Evolutionary conservation across 2,888 invertebrate species (phyloP), one percentile per base, ranked within the genome.

Genomic region (Cremastinae sp.): DNA sequence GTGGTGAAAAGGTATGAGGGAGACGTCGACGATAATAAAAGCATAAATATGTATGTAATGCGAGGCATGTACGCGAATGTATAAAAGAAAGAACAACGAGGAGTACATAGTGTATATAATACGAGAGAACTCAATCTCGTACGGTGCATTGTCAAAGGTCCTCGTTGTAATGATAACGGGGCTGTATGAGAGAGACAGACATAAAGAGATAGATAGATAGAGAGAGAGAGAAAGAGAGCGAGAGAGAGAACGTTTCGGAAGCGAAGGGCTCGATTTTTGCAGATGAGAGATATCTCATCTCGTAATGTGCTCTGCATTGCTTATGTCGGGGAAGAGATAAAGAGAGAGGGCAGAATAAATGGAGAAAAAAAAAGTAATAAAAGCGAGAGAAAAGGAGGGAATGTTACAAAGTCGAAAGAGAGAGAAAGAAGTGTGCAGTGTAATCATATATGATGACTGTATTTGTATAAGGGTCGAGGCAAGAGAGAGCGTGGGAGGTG

Each of bases 251-350:
- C 12, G 12, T 51, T 51, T 49, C 28, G 28, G 53, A 35, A 65
- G 55, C n/a, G 55, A 41, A 53, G 59, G 66, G 53, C 73, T 66
- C 59, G 73, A 73, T 73, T 72, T 79, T 65, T 72, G 59, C 68
- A 49, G 81, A 83, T 61, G 69, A 64, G 80, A 82, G 81, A 85
- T 86, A 85, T 85, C 81, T 86, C 85, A 85, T 86, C 83, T 85
- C 83, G 82, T 85, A 86, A 86, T 86, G 84, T 81, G 82, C 80
- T 73, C 39, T 62, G 64, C 80, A 80, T 77, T 81, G 80, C 76
- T 78, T 73, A 65, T 58, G 65, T 69, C 69, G 59, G 72, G 49
- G 53, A 64, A 47, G 76, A 66, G 78, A 79, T 72, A 61, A 70
- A 51, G 61, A 49, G 16, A 65, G 39, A 65, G 55, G 61, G 64